Evolutionary conservation across 2,113 vertebrate genomes (phyloP), one percentile per base, ranked within the genome.

Genomic region (Charadrius vociferus): DNA sequence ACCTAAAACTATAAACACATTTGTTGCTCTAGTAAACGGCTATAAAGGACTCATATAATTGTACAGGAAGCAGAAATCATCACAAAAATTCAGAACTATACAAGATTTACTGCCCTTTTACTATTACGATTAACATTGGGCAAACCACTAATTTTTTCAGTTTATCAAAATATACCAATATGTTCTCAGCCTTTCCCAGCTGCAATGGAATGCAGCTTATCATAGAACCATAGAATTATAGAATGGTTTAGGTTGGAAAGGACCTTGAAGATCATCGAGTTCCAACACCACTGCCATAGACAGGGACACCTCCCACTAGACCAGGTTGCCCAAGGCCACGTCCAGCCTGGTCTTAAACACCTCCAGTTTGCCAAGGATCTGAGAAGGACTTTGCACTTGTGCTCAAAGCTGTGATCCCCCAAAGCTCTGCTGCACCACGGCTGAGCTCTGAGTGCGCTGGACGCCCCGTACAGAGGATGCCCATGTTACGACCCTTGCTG

Each of bases 381-480:
- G 53, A 72, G 81, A 47, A 50, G 15, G n/a, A 52, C 68, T 79
- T 87, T 47, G 26, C 7, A 1, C 6, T 34, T 9, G 15, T 41
- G 27, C 53, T 77, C 32, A 11, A 13, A 55, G 36, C n/a, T 59
- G 16, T 34, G 78, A 43, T 19, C 6, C 30, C 29, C 26, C 26
- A 37, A 23, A 71, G 37, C 17, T 10, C 45, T 78, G 43, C 6
- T 26, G 30, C 11, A 4, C 62, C 19, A 1, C 1, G 1, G 49
- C 34, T 4, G 7, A 37, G 39, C 27, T 29, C 50, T 1, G 6
- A 67, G 26, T 9, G 27, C 3, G 6, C 39, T 0, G 0, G 20
- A 23, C 9, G 29, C 12, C 23, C 41, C 3, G 0, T 1, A 4
- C 34, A 29, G 55, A 47, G 63, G 39, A 23, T 39, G 36, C 7